These are phyloP conservation scores for Promerops cafer DNA, from an alignment of 2,113 vertebrate genomes.

Conservation along the genomic window DNA sequence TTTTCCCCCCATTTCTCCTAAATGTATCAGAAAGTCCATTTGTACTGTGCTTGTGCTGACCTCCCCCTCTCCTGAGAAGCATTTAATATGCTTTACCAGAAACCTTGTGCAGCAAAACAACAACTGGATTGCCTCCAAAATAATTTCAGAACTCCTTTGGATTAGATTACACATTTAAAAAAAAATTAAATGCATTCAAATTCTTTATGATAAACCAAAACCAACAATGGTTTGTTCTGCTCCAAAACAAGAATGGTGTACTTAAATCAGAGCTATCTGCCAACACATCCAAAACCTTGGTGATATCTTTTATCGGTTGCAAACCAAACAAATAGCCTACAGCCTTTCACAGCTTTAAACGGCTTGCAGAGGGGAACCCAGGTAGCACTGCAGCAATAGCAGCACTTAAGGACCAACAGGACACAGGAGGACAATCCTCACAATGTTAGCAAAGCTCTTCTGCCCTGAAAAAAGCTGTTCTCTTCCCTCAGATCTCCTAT, in stretches of 20 bases:
- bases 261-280: neutral
- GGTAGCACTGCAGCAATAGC: neutral
- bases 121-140: neutral
- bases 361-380: neutral
- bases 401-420: neutral
- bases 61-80: neutral
- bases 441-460: neutral
- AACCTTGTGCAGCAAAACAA: neutral
- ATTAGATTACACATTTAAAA: neutral
- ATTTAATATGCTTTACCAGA: neutral
- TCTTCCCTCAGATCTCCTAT: neutral
- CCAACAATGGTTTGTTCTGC: neutral
- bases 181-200: neutral
- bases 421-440: neutral
- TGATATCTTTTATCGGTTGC: neutral
- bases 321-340: neutral
- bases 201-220: neutral
- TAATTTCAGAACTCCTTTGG: neutral
- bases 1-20: neutral
- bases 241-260: neutral
- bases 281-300: neutral
- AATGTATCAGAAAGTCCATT: neutral
- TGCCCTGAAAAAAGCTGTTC: neutral
- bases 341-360: neutral
- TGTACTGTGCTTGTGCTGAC: neutral